Base-by-base conservation (phyloP, 2,888 invertebrate species). In the Pasiphila rectangulata region DNA sequence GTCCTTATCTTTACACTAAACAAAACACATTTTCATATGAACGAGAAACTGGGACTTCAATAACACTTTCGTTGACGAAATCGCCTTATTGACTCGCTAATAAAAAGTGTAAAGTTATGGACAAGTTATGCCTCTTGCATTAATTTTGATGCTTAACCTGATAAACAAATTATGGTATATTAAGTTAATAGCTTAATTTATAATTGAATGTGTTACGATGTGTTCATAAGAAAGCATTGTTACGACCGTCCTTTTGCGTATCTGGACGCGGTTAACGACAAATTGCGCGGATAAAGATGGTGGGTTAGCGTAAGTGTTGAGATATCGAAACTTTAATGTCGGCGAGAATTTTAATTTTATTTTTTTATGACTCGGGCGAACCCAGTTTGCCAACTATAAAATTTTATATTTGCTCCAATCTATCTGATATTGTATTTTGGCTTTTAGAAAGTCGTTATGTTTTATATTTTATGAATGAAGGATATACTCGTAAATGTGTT, bases 111-210 rank as follows among this genome's bases (percentile, higher is more conserved):
- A 73, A 86, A 88, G 81, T 88, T 88, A 88, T 88, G 87, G 79
- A 71, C 81, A 80, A 80, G 86, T 84, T 85, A 84, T 83, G 83
- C 86, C 83, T 81, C 84, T 84, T 84, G 87, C 88, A 87, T 88
- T 88, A 84, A 87, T 86, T 87, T 79, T 73, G 88, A 88, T 88
- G 87, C 86, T 87, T 79, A 88, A 83, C 83, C 84, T 79, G 88
- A 87, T 88, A 87, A 88, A 88, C 88, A 88, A 88, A 88, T 88
- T 87, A 88, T 83, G 69, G 80, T 80, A 73, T 83, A 86, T 87
- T 85, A 88, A 83, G 74, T 87, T 88, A 82, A 88, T 87, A 84
- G 86, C 87, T 87, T 86, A 84, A 88, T 88, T 86, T 87, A 86
- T 87, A 86, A 86, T 86, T 88, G 83, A 83, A 84, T 76, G 69